These are phyloP conservation scores for Willowsia nigromaculata DNA, from an alignment of 2,888 invertebrate genomes.

Conservation along the genomic window DNA sequence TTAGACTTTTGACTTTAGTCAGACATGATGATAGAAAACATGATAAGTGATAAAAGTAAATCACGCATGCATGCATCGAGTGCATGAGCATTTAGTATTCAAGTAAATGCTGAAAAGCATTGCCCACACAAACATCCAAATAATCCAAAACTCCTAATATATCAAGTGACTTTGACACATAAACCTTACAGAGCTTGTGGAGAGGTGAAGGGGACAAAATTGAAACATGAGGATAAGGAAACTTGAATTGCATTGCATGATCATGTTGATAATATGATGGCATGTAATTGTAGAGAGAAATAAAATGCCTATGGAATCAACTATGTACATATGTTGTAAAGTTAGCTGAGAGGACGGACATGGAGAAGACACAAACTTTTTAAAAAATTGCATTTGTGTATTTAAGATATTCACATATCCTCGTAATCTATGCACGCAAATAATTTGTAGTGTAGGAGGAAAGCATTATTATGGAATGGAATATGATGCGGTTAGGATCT, in stretches of 20 bases:
- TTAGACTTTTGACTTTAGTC: not conserved
- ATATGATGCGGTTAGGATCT: not conserved
- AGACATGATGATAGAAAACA: not conserved
- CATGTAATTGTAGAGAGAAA: too few species aligned
- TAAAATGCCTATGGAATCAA: too few species aligned
- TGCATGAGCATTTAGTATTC: not conserved
- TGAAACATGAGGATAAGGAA: not conserved
- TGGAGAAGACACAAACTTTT: not conserved
- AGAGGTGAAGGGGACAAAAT: slow-evolving; percentile 13
- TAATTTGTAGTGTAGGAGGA: not conserved
- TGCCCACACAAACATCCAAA: not conserved
- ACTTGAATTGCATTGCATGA: not conserved
- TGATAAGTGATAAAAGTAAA: not conserved
- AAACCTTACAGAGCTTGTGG: not conserved
- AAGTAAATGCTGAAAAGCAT: not conserved
- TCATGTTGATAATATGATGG: not conserved
- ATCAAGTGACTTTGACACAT: slow-evolving; percentile 12
- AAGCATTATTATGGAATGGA: not conserved
- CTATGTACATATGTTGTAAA: not conserved
- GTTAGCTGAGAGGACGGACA: too few species aligned
- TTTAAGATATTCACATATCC: not conserved
- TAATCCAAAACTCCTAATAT: not conserved
- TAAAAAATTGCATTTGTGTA: not conserved
- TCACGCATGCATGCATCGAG: not conserved
- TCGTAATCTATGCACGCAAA: not conserved